A percentile compares a stretch with the other conserved stretches of the same genome.
phyloP scores from a whole-genome alignment of 2,113 vertebrate species.

The Chaetops frenatus region DNA sequence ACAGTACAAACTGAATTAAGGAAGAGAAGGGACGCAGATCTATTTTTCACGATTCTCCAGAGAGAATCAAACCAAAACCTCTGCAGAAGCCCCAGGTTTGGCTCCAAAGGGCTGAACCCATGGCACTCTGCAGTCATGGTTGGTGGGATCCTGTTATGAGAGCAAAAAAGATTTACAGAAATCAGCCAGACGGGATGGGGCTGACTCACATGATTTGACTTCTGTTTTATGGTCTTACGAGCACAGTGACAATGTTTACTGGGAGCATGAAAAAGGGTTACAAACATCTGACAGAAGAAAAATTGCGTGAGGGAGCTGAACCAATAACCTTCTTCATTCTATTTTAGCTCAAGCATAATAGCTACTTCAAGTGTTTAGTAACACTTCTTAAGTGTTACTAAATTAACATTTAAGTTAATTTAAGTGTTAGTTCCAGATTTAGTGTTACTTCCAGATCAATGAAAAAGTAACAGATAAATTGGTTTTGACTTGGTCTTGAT shows the following conservation, averaged over 20 bases:
- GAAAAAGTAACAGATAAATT: background rate
- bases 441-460: background rate
- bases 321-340: background rate
- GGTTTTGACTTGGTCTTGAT: background rate
- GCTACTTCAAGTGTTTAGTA: background rate
- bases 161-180: background rate
- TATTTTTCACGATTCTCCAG: background rate
- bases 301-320: background rate
- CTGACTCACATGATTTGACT: background rate
- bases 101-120: background rate
- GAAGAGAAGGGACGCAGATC: background rate
- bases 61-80: background rate
- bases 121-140: background rate
- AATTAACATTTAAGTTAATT: background rate
- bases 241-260: background rate
- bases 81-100: background rate
- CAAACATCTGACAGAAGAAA: background rate
- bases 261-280: background rate
- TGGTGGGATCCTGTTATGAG: background rate
- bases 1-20: background rate
- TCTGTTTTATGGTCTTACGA: background rate
- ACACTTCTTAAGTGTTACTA: background rate
- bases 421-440: background rate
- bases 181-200: background rate
- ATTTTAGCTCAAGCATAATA: background rate